Percentiles rank a stretch among this genome's conserved stretches.
These are phyloP conservation scores for Bombus soroeensis DNA, from an alignment of 1,140 invertebrate species.

Conservation along the genomic window DNA sequence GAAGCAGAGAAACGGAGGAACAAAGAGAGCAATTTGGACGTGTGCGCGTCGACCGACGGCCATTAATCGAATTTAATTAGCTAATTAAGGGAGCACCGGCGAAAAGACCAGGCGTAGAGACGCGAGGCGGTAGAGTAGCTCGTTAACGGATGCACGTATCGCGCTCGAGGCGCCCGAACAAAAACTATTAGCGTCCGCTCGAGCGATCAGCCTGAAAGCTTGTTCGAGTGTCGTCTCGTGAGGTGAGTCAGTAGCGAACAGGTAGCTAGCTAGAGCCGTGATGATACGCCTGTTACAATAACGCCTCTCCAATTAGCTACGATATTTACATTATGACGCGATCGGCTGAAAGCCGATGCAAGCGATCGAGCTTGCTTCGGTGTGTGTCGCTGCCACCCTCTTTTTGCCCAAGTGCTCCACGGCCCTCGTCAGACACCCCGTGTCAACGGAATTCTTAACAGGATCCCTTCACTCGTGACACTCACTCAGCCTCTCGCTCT, in stretches of 20 bases:
- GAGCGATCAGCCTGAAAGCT: constrained; percentile 71
- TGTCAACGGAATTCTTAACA: constrained; percentile 46
- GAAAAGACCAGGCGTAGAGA: constrained; percentile 45
- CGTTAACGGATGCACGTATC: constrained; percentile 51
- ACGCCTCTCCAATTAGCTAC: constrained; percentile 79
- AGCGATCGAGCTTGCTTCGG: constrained; percentile 58
- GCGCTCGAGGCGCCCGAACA: constrained; percentile 70
- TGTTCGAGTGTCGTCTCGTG: constrained; percentile 63
- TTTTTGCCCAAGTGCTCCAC: constrained; percentile 34
- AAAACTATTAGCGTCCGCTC: constrained; percentile 71
- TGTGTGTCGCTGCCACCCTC: constrained; percentile 16
- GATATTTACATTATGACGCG: constrained; percentile 80
- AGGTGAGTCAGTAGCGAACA: constrained; percentile 9
- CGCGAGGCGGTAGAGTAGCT: constrained; percentile 48
- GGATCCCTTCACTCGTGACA: neutral
- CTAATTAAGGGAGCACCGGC: constrained; percentile 66
- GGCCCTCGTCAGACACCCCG: constrained; percentile 61
- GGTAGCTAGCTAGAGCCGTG: neutral
- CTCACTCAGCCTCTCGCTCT: neutral
- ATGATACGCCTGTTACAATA: constrained; percentile 69
- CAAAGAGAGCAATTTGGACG: constrained; percentile 68
- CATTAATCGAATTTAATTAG: constrained; percentile 71
- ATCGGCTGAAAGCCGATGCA: constrained; percentile 64
- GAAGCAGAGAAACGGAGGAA: constrained; percentile 50
- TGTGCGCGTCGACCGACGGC: constrained; percentile 47